phyloP scores from a whole-genome alignment of 2,888 invertebrate species.

The Micoletzkya japonica region DNA sequence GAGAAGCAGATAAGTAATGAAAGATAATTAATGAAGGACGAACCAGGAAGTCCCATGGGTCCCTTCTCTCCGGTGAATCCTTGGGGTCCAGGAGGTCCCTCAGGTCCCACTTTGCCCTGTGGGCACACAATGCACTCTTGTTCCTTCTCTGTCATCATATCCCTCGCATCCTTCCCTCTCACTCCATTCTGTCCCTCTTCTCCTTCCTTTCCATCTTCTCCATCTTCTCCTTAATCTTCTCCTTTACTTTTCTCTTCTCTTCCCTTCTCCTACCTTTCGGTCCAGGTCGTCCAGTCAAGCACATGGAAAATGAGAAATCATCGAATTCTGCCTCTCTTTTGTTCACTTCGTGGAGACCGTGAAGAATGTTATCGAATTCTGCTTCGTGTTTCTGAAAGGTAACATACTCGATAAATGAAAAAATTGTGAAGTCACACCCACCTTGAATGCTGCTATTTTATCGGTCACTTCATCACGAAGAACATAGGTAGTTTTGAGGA shows the following conservation, averaged over 20 bases:
- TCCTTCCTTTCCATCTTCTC: slow-evolving; percentile 36
- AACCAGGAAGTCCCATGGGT: slow-evolving; percentile 32
- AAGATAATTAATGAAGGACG: not conserved
- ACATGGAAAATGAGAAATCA: not conserved
- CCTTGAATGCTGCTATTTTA: not conserved
- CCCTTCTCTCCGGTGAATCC: slow-evolving; percentile 46
- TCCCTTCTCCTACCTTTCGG: slow-evolving; percentile 3
- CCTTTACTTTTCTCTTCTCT: no score
- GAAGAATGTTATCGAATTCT: no score
- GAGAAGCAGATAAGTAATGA: no score
- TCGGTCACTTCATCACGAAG: not conserved
- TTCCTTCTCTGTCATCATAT: slow-evolving; percentile 55
- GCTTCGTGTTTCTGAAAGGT: no score
- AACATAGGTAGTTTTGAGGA: not conserved
- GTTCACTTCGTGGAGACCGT: no score
- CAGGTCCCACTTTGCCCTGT: slow-evolving; percentile 43
- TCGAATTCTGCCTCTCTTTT: not conserved
- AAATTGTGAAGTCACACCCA: not conserved
- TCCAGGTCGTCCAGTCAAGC: slow-evolving; percentile 2
- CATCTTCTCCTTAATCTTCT: not conserved
- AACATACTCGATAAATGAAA: not conserved
- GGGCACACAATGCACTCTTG: slow-evolving; percentile 55
- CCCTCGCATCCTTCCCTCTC: slow-evolving; percentile 53
- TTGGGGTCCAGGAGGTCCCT: slow-evolving; percentile 42
- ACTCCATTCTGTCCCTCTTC: slow-evolving; percentile 40